Base-by-base conservation (phyloP, 2,888 invertebrate species). In the Ceratothoa steindachneri region DNA sequence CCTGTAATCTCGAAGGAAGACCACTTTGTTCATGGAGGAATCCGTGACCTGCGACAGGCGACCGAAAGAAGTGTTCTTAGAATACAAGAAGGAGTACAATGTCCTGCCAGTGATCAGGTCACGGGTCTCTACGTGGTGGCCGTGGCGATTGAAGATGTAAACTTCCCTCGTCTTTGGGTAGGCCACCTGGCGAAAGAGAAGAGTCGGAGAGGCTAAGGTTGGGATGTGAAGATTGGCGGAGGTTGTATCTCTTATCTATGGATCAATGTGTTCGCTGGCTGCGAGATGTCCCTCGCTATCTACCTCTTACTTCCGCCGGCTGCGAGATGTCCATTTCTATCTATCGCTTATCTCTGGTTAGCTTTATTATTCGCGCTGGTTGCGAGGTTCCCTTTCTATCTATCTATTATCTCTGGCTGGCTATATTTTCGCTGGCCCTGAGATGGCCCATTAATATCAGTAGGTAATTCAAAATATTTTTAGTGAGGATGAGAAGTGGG, bases 71-170 rank as follows among this genome's bases (percentile, higher is more conserved):
- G 95, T 95, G 83, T 95, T 96, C 83, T 97, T 97, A 67, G 95
- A 96, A 87, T 98, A 98, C 28, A 96, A 88, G 87, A 98, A 98
- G 67, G 95, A 93, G 85, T 97, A 97, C 83, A 95, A 89, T 3
- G 92, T 92, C 85, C 94, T 93, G 67, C 93, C 95, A n/a, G 97
- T 97, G 66, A 97, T 92, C 75, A 97, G 86, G 85, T 97, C 96
- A 84, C 93, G 93, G 1, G 97, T 97, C 29, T 92, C 91, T 29
- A 94, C 92, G 85, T 99, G 99, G 84, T 97, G 97, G 0, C 99
- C 98, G 83, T 95, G 95, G 29, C 93, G 89, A 85, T 95, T 95
- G 85, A 95, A 95, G 0, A 94, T 92, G 83, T 95, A 95, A 77
- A 96, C 89, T 86, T 98, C 97, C 81, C 95, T 93, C 0, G 94